phyloP scores from a whole-genome alignment of 2,888 invertebrate species.

The Conchocele bisecta region DNA sequence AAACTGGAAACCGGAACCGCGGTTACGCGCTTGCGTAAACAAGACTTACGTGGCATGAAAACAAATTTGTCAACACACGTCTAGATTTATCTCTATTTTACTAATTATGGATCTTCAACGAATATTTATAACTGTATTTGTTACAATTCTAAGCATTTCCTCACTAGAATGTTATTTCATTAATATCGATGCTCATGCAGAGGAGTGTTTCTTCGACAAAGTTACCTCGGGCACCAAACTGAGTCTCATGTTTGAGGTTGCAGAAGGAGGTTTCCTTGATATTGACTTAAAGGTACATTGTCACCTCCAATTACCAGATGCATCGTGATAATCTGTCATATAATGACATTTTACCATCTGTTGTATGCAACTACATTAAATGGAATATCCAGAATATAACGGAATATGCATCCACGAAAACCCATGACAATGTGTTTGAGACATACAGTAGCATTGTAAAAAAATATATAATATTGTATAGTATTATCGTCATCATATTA shows the following conservation, averaged over 20 bases:
- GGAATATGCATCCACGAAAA: slow-evolving; percentile 3
- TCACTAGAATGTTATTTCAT: slow-evolving; percentile 79
- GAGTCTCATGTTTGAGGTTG: slow-evolving; percentile 98
- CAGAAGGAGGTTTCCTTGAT: slow-evolving; percentile 99
- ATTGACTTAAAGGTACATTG: slow-evolving; percentile 91
- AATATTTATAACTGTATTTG: slow-evolving; percentile 28
- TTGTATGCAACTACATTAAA: too few species aligned
- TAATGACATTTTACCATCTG: too few species aligned
- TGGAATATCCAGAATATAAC: too few species aligned
- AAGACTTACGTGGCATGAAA: slow-evolving; percentile 71
- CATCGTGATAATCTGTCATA: too few species aligned
- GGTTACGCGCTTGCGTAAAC: slow-evolving; percentile 62
- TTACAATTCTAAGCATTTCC: slow-evolving; percentile 39
- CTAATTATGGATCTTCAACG: slow-evolving; percentile 49
- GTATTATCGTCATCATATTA: too few species aligned
- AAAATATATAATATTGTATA: too few species aligned
- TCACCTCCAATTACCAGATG: too few species aligned
- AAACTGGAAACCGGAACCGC: too few species aligned
- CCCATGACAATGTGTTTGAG: slow-evolving; percentile 5
- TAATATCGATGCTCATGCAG: slow-evolving; percentile 96
- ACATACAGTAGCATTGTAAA: too few species aligned
- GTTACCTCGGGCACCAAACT: slow-evolving; percentile 97
- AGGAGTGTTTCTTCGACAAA: slow-evolving; percentile 99
- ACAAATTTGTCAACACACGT: too few species aligned
- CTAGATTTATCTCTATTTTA: too few species aligned